Evolutionary conservation across 2,113 vertebrate species (phyloP).

Genomic region (Periophthalmodon schlosseri): DNA sequence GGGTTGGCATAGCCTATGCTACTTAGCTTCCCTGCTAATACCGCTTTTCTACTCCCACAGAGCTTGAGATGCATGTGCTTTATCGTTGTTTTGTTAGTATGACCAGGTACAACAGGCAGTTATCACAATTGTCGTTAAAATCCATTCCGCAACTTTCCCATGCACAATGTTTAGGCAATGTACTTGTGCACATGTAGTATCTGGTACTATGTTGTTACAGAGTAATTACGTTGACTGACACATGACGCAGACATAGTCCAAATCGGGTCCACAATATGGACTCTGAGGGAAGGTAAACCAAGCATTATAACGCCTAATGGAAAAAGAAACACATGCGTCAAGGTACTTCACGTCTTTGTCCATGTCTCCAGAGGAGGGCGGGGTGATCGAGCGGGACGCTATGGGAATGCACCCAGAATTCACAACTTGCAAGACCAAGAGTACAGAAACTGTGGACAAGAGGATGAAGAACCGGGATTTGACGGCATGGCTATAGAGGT

Average conservation of each 20-base stretch:
- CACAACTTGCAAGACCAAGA: constrained; percentile 90
- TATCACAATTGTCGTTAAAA: background rate
- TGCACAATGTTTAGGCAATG: background rate
- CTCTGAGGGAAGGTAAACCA: constrained; percentile 74
- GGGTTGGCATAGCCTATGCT: constrained; percentile 1
- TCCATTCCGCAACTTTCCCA: background rate
- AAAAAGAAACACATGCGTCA: background rate
- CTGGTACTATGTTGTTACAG: constrained; percentile 9
- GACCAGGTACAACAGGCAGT: background rate
- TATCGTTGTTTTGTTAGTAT: background rate
- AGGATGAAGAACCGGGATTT: constrained; percentile 62
- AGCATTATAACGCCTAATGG: background rate
- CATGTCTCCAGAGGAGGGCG: constrained; percentile 78
- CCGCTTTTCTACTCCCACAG: constrained; percentile 9
- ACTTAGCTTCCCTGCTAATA: constrained; percentile 59
- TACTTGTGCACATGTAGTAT: background rate
- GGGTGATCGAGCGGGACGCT: constrained; percentile 85
- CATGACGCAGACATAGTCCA: constrained; percentile 6
- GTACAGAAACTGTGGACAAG: constrained; percentile 76
- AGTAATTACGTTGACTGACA: constrained; percentile 10
- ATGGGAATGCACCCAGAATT: constrained; percentile 78
- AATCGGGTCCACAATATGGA: constrained; percentile 59
- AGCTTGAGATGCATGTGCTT: background rate
- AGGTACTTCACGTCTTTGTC: constrained; percentile 7
- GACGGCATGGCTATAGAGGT: constrained; percentile 68